Base-by-base conservation (phyloP, 2,888 invertebrate genomes). In the Itoplectis maculator region DNA sequence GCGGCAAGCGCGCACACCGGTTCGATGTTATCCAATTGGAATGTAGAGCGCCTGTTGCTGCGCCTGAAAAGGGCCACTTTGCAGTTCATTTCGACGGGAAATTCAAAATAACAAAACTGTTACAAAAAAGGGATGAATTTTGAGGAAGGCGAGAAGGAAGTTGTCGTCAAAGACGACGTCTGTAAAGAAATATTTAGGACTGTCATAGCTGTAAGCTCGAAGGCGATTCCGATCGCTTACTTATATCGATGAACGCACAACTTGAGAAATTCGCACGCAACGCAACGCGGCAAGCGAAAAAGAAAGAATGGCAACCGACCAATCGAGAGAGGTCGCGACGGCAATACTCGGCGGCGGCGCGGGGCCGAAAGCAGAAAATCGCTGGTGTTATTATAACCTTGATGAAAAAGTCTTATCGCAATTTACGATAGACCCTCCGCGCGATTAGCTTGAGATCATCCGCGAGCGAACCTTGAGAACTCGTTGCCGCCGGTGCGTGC, bases 291-390 rank as follows among this genome's bases (percentile, higher is more conserved):
- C n/a, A n/a, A n/a, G n/a, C n/a, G n/a, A 20, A 29, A 9, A 29
- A 54, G 23, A 37, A 35, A 0, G 37, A 59, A 59, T 37, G 59
- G 59, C 37, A 37, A 37, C 35, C 7, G 15, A 37, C 35, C 7
- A 8, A 59, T 61, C 47, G 63, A 63, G 73, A 73, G 73, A 73
- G 63, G 73, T 73, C 73, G 63, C 73, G 47, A 13, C 23, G 47
- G 18, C 23, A 18, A 59, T 37, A 73, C 20, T 37, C 29, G 11
- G 45, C 45, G n/a, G 29, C 29, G n/a, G n/a, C n/a, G n/a, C n/a
- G n/a, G n/a, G n/a, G n/a, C 8, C 29, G 29, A 56, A 35, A 56
- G 29, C n/a, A 59, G 59, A 59, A 37, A 37, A 59, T 15, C 37
- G 20, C 51, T 54, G 18, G 11, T 37, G 13, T 54, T 54, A 13